Evolutionary conservation across 2,888 invertebrate genomes (phyloP).

Genomic region (Mamestra brassicae): DNA sequence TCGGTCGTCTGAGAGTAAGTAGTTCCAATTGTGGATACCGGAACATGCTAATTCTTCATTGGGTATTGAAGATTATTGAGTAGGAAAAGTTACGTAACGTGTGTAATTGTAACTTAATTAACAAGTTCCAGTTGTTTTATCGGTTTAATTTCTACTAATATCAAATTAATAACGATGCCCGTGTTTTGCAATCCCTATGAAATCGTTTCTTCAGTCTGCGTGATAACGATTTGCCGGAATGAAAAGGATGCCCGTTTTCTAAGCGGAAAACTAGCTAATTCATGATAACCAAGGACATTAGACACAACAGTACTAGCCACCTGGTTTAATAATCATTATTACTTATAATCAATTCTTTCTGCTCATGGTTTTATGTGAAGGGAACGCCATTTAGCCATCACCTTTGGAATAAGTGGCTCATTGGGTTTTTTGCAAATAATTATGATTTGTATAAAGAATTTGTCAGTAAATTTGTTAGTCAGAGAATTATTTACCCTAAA

Average conservation of each 20-base stretch:
- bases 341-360: conserved; percentile 21
- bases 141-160: conserved; percentile 16
- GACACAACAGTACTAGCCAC: not conserved
- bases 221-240: conserved; percentile 53
- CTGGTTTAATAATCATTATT: not conserved
- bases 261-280: conserved; percentile 68
- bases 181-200: conserved; percentile 49
- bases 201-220: conserved; percentile 33
- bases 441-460: not conserved
- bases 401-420: not conserved
- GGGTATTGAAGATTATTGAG: not conserved
- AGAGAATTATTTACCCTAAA: too few relatives aligned
- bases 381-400: conserved; percentile 2
- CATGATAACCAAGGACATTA: conserved; percentile 43
- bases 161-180: conserved; percentile 37
- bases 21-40: not conserved
- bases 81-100: conserved; percentile 21
- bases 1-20: not conserved
- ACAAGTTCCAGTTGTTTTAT: conserved; percentile 27
- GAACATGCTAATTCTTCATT: not conserved
- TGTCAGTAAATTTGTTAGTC: not conserved
- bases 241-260: conserved; percentile 71
- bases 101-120: conserved; percentile 40
- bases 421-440: not conserved
- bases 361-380: not conserved